Evolutionary conservation across 2,888 invertebrate species (phyloP).

Genomic region (Margaritifera margaritifera): DNA sequence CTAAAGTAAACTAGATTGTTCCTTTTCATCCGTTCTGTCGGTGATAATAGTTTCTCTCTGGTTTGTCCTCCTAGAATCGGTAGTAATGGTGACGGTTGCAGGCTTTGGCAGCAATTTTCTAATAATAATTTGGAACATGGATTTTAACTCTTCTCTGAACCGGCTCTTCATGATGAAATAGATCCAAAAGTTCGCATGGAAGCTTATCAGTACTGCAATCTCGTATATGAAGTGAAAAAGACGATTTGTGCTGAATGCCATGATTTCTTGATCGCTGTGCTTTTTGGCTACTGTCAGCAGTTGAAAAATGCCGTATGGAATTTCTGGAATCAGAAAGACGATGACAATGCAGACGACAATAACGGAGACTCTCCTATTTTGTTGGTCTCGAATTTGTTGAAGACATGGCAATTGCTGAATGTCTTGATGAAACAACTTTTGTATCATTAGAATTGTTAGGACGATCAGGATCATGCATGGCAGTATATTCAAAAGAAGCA

Average conservation of each 20-base stretch:
- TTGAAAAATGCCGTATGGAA: conserved; percentile 34
- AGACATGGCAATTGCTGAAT: background rate
- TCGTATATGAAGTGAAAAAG: conserved; percentile 15
- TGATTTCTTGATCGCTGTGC: conserved; percentile 1
- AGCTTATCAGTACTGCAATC: conserved; percentile 18
- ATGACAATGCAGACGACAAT: conserved; percentile 32
- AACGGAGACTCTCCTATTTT: conserved; percentile 28
- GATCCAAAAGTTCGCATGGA: conserved; percentile 32
- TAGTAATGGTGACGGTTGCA: too few relatives aligned
- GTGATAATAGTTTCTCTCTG: too few relatives aligned
- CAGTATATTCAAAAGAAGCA: conserved; percentile 14
- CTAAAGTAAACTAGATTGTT: too few relatives aligned
- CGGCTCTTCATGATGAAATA: conserved; percentile 16
- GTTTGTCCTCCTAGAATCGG: too few relatives aligned
- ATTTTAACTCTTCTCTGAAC: conserved; percentile 3
- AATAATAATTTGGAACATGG: too few relatives aligned
- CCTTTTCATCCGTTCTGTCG: too few relatives aligned
- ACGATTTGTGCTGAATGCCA: conserved; percentile 11
- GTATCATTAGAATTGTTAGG: conserved; percentile 18
- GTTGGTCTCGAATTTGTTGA: conserved; percentile 1
- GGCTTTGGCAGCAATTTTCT: too few relatives aligned
- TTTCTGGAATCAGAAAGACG: conserved; percentile 36
- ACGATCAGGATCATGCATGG: conserved; percentile 26
- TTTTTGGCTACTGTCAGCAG: conserved; percentile 9
- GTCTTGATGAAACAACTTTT: conserved; percentile 9